A percentile compares a stretch with the other conserved stretches of the same genome.
These are phyloP conservation scores for Perithous albicinctus DNA, from an alignment of 2,888 invertebrate genomes.

Conservation along the genomic window DNA sequence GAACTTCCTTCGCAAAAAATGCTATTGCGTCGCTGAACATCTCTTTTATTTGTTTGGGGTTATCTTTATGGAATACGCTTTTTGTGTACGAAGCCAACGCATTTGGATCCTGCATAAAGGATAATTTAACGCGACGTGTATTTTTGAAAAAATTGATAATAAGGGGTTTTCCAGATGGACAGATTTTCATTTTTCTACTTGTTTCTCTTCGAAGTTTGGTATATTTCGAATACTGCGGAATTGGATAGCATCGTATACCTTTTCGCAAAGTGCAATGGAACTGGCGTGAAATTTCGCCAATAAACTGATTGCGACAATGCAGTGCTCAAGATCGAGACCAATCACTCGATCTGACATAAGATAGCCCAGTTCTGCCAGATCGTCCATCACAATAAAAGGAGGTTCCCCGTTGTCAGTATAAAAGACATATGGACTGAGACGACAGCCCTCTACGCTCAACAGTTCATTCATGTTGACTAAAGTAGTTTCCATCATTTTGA, in stretches of 20 bases:
- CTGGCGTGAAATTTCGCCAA: conserved; percentile 87
- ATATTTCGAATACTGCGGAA: no score
- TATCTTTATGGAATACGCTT: not conserved
- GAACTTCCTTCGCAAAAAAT: not conserved
- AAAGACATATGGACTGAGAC: conserved; percentile 78
- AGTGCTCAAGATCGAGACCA: conserved; percentile 87
- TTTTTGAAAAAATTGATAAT: not conserved
- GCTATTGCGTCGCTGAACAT: conserved; percentile 69
- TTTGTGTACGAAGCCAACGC: not conserved
- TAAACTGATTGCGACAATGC: conserved; percentile 85
- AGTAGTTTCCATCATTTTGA: conserved; percentile 78
- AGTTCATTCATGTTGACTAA: conserved; percentile 78
- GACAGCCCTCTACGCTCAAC: conserved; percentile 64
- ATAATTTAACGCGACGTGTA: not conserved
- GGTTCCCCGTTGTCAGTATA: conserved; percentile 80
- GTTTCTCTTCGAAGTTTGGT: not conserved
- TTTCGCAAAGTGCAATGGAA: conserved; percentile 86
- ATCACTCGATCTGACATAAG: conserved; percentile 85
- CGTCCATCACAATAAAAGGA: conserved; percentile 85
- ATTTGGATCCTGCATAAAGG: not conserved
- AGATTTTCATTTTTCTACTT: not conserved
- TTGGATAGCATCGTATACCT: conserved; percentile 81
- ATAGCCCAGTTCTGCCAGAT: conserved; percentile 86
- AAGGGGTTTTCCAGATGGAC: not conserved
- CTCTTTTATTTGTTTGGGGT: not conserved